phyloP scores from a whole-genome alignment of 2,113 vertebrate species.

The Cromileptes altivelis region DNA sequence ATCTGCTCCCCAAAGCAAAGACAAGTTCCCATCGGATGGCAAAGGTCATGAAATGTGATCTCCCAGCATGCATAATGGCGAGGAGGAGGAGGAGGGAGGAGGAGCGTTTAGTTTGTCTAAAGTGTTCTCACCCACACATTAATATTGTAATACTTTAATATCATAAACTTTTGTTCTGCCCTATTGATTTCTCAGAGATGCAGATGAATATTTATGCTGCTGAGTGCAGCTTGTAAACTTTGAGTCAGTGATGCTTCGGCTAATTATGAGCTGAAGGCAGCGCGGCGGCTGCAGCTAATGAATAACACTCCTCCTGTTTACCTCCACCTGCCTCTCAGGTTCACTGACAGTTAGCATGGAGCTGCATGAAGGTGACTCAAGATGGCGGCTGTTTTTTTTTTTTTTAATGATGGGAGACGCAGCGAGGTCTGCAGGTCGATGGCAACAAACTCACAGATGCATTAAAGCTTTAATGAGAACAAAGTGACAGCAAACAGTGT shows the following conservation, averaged over 20 bases:
- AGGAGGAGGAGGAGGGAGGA: slow-evolving; percentile 46
- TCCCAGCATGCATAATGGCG: slow-evolving; percentile 49
- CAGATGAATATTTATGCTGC: slow-evolving; percentile 74
- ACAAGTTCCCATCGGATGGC: slow-evolving; percentile 66
- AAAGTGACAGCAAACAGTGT: neutral
- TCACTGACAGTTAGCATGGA: slow-evolving; percentile 13
- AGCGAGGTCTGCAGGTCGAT: slow-evolving; percentile 12
- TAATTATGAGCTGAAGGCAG: slow-evolving; percentile 61
- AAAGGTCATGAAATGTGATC: slow-evolving; percentile 78
- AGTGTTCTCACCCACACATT: slow-evolving; percentile 66
- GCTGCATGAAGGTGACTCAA: neutral
- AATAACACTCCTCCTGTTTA: slow-evolving; percentile 46
- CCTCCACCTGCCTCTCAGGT: slow-evolving; percentile 61
- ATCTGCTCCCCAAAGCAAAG: slow-evolving; percentile 77
- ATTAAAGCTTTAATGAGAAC: slow-evolving; percentile 52
- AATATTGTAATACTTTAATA: slow-evolving; percentile 76
- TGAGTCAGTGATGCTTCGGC: slow-evolving; percentile 60
- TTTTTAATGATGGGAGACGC: slow-evolving; percentile 9
- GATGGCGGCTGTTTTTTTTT: slow-evolving; percentile 10
- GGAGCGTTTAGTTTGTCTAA: slow-evolving; percentile 51
- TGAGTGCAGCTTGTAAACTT: slow-evolving; percentile 66
- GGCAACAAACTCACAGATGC: slow-evolving; percentile 16
- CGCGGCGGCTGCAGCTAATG: slow-evolving; percentile 46
- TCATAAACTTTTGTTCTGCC: slow-evolving; percentile 74
- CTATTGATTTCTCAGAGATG: slow-evolving; percentile 75